Conservation (phyloP, 2,113 vertebrate species). For the Struthio camelus region DNA sequence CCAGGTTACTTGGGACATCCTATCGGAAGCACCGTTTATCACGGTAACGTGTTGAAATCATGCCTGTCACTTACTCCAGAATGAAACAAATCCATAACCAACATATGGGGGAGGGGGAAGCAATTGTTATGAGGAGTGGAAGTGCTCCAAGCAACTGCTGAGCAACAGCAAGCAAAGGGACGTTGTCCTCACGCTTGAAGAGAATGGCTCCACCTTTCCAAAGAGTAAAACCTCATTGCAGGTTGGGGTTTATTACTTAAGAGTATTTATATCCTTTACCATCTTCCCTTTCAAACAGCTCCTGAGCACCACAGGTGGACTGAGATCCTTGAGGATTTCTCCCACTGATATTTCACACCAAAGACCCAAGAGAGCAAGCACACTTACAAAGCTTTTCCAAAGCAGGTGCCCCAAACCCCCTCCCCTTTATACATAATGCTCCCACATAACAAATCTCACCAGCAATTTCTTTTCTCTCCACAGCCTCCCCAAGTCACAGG, state of each 20-base stretch:
- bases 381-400: neutral
- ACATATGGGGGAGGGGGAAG: neutral
- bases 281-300: neutral
- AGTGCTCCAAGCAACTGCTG: neutral
- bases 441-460: neutral
- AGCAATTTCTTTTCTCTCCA: neutral
- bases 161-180: neutral
- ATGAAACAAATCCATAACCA: neutral
- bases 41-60: neutral
- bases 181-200: neutral
- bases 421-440: neutral
- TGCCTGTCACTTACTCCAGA: rapidly evolving
- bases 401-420: neutral
- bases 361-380: neutral
- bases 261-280: neutral
- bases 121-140: neutral
- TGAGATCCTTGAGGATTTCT: neutral
- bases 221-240: neutral
- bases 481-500: neutral
- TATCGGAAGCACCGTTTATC: neutral
- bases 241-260: neutral
- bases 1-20: neutral
- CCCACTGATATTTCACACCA: neutral
- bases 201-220: neutral
- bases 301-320: neutral